phyloP scores from a whole-genome alignment of 2,888 invertebrate genomes.

The Eumerus sabulonum region DNA sequence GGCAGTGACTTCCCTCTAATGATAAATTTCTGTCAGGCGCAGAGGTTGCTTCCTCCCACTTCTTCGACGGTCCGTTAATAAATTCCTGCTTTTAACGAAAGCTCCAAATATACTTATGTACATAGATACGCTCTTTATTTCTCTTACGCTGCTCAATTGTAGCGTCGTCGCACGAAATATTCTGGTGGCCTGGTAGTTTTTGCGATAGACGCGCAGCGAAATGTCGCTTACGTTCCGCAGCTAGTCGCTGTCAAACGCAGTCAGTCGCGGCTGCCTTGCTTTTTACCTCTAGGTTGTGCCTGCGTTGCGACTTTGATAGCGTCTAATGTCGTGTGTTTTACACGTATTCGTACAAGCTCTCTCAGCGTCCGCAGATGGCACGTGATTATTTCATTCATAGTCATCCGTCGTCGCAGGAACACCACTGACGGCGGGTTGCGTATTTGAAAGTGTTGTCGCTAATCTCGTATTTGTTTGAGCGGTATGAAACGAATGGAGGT shows the following conservation, averaged over 20 bases:
- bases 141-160: slow-evolving; percentile 3
- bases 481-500: neutral
- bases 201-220: slow-evolving; percentile 79
- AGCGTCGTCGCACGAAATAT: slow-evolving; percentile 1
- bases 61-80: neutral
- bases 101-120: too few relatives aligned
- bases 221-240: slow-evolving; percentile 54
- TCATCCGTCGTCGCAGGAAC: too few relatives aligned
- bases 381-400: slow-evolving; percentile 32
- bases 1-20: too few relatives aligned
- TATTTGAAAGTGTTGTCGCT: slow-evolving; percentile 18
- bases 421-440: too few relatives aligned
- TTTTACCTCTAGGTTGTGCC: neutral
- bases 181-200: slow-evolving; percentile 76
- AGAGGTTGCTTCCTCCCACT: neutral
- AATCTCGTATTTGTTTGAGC: slow-evolving; percentile 16
- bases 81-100: neutral
- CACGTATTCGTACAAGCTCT: slow-evolving; percentile 35
- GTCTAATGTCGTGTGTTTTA: slow-evolving; percentile 43
- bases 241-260: slow-evolving; percentile 15
- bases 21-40: too few relatives aligned
- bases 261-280: neutral
- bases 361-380: neutral
- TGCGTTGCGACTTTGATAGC: slow-evolving; percentile 28
- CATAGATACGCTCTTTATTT: neutral